A percentile compares a stretch with the other conserved stretches of the same genome.
These are phyloP conservation scores for Malacoctenus gilli DNA, from an alignment of 2,797 vertebrate species.

Conservation along the genomic window DNA sequence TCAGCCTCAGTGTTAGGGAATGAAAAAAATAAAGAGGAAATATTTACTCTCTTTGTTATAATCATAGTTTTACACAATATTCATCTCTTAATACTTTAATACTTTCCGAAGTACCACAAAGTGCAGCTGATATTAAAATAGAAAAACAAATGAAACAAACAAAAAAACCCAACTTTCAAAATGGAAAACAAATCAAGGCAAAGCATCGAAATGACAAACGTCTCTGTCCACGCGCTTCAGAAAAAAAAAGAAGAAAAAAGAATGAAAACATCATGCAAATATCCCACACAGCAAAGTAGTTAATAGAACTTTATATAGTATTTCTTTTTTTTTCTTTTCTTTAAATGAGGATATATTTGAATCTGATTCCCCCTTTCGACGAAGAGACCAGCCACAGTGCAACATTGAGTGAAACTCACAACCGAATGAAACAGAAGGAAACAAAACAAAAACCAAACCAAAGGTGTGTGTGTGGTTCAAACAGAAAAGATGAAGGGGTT, in stretches of 20 bases:
- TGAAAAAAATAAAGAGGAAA: constrained; percentile 75
- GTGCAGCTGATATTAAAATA: constrained; percentile 75
- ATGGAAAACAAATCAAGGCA: constrained; percentile 42
- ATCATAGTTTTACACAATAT: constrained; percentile 79
- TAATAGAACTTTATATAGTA: constrained; percentile 75
- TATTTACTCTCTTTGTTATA: constrained; percentile 80
- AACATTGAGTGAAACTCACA: constrained; percentile 70
- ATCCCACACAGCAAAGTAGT: constrained; percentile 78
- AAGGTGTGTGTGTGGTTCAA: constrained; percentile 61
- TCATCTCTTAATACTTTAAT: constrained; percentile 77
- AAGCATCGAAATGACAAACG: constrained; percentile 67
- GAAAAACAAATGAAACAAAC: constrained; percentile 57
- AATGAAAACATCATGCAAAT: constrained; percentile 78
- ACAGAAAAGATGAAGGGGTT: constrained; percentile 78
- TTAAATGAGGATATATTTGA: constrained; percentile 73
- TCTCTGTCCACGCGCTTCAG: constrained; percentile 61
- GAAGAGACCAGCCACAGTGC: constrained; percentile 80
- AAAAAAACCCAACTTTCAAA: constrained; percentile 3
- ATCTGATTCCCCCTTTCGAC: constrained; percentile 72
- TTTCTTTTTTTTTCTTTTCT: constrained; percentile 57
- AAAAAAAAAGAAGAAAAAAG: constrained; percentile 67
- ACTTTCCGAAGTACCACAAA: constrained; percentile 81
- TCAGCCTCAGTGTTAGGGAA: constrained; percentile 75
- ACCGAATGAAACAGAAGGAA: constrained; percentile 40
- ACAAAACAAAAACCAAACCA: too few relatives aligned